Evolutionary conservation across 2,888 invertebrate genomes (phyloP), one percentile per base, ranked within the genome.

Genomic region (Coelopa pilipes): DNA sequence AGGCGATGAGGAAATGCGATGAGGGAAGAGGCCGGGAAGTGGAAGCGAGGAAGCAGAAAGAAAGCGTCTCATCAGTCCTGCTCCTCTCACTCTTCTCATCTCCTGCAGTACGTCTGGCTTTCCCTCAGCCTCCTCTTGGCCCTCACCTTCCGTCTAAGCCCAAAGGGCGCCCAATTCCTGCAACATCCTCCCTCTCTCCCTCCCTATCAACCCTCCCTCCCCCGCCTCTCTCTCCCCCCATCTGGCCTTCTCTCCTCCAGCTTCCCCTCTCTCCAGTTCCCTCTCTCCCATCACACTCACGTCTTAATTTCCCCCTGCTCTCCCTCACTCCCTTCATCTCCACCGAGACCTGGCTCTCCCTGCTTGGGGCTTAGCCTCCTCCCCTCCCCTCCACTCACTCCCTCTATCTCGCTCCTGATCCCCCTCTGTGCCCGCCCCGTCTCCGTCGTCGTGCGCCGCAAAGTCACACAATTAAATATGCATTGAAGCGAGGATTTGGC

Each of bases 391-490:
- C 34, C 34, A 34, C 34, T 53, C 66, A 11, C 19, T 66, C n/a
- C 24, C 15, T 60, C 60, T 10, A 19, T 13, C 60, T 60, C 12
- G 21, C 13, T 24, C 13, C n/a, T 53, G n/a, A 53, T 34, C 34
- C 2, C 34, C 7, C 34, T 34, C 7, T 34, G 34, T 34, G 49
- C 60, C 4, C 60, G 10, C 3, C 10, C 19, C 13, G 9, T 62
- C n/a, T 57, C 57, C 17, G 9, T 55, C 57, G 19, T 57, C 57
- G 21, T 57, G 5, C 21, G n/a, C 19, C 19, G 13, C n/a, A n/a
- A 57, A 57, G 17, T 57, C 60, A 62, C 60, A 62, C 60, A 62
- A 24, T 62, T 62, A 62, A 19, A 62, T 62, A 24, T 62, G 60
- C 9, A 62, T 19, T 62, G 60, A 62, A 62, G 21, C 34, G 60